These are phyloP conservation scores for Drosophila barbarae DNA, from an alignment of 2,888 invertebrate species.

Conservation along the genomic window DNA sequence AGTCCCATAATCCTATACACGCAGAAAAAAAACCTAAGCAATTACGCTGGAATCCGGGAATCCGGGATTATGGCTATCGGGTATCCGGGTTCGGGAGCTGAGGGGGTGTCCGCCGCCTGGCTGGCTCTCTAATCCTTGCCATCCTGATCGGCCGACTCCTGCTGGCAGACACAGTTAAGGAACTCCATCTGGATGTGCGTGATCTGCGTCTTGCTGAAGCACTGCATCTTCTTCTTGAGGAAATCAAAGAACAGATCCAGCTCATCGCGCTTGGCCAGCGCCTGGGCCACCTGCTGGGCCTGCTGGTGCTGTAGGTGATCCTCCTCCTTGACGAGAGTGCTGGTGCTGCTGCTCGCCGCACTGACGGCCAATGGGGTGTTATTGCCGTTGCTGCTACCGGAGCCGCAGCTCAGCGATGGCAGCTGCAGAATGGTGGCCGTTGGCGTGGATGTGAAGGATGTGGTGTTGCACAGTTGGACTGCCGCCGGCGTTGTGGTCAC, in stretches of 20 bases:
- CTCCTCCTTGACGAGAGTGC: conserved; percentile 34
- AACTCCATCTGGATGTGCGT: conserved; percentile 78
- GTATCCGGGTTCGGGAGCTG: not conserved
- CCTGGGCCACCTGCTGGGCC: conserved; percentile 45
- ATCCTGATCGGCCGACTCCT: conserved; percentile 71
- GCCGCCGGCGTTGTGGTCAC: conserved; percentile 50
- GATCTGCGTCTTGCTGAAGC: conserved; percentile 74
- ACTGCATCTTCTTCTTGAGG: conserved; percentile 77
- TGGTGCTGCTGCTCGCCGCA: conserved; percentile 42
- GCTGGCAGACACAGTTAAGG: conserved; percentile 75
- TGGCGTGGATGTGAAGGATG: conserved; percentile 39
- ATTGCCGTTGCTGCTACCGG: conserved; percentile 1
- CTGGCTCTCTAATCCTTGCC: conserved; percentile 51
- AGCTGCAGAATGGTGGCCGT: conserved; percentile 56
- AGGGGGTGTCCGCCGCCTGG: too few species aligned
- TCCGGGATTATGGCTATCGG: not conserved
- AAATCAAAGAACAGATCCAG: conserved; percentile 78
- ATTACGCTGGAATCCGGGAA: conserved; percentile 11
- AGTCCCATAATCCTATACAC: conserved; percentile 37
- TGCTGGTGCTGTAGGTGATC: conserved; percentile 58
- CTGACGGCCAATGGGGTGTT: conserved; percentile 33
- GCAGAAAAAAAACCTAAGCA: conserved; percentile 33
- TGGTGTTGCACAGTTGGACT: conserved; percentile 47
- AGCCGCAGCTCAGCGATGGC: conserved; percentile 48
- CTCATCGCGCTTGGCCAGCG: conserved; percentile 69